Conservation (phyloP, 2,113 vertebrate genomes). For the Myrmophylax atrothorax region DNA sequence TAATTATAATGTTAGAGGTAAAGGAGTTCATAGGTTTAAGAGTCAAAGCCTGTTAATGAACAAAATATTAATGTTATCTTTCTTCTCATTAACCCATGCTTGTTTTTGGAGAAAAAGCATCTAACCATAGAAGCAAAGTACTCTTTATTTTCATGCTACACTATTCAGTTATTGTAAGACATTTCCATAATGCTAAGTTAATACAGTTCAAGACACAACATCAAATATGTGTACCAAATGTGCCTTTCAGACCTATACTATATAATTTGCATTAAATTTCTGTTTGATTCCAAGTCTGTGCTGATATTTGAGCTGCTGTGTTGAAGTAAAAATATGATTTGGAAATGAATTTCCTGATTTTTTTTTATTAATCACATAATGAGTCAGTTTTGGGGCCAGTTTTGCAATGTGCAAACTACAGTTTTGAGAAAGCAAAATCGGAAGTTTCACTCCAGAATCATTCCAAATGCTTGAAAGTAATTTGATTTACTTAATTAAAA, state of each 20-base stretch:
- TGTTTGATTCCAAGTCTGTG: not conserved
- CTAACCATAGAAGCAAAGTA: not conserved
- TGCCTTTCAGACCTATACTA: not conserved
- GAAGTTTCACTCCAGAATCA: not conserved
- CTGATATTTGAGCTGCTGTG: not conserved
- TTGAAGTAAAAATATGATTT: not conserved
- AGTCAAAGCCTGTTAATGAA: not conserved
- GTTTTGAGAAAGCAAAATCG: not conserved
- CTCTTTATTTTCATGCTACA: not conserved
- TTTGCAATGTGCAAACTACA: not conserved
- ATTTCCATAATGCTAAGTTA: not conserved
- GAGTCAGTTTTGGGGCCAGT: not conserved
- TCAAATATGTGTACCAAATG: not conserved
- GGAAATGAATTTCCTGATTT: not conserved
- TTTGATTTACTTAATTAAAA: not conserved
- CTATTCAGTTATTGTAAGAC: not conserved
- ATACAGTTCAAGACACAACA: not conserved
- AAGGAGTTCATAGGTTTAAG: not conserved
- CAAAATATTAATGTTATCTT: not conserved
- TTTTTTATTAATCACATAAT: not conserved
- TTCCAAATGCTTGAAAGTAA: not conserved
- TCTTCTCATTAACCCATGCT: not conserved
- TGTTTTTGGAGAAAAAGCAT: not conserved
- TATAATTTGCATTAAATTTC: not conserved
- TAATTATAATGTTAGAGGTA: rapidly evolving